Evolutionary conservation across 2,888 invertebrate species (phyloP), one percentile per base, ranked within the genome.

Genomic region (Amiota communis): DNA sequence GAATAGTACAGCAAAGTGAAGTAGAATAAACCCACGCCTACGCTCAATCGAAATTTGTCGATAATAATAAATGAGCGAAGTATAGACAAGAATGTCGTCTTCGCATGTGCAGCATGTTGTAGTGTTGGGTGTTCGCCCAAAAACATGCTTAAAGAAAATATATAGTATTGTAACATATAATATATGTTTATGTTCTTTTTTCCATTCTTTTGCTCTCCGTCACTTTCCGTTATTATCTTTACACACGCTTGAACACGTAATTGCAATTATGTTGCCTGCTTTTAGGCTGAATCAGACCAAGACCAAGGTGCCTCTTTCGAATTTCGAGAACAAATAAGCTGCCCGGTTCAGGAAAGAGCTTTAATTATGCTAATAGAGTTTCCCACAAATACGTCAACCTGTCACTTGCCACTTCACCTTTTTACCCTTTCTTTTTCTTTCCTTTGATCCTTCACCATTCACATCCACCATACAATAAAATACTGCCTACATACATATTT

Each of bases 171-270:
- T 36, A n/a, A 23, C 23, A 23, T 23, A 36, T 53, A 53, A n/a
- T 53, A 53, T 53, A n/a, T 53, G 12, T 53, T n/a, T 53, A n/a
- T 53, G 12, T 53, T 53, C 13, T n/a, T n/a, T 17, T 17, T 10
- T 8, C 11, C 17, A 15, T 17, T 59, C 11, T 59, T 59, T 20
- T 8, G 1, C 17, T 36, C 17, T 47, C 17, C 36, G 1, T 3
- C 46, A 61, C 4, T 17, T 47, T 17, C 20, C 47, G 48, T 57
- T 11, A 23, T 68, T 53, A 17, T 49, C 23, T 53, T 68, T 53
- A 51, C 48, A 48, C 20, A 46, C 71, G 63, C 71, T 71, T 71
- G 71, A 71, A 63, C 71, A 71, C 71, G 71, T 71, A 71, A 63
- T 71, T 71, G 71, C 71, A 71, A 53, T 53, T 53, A 71, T 57